Evolutionary conservation across 2,888 invertebrate genomes (phyloP), one percentile per base, ranked within the genome.

Genomic region (Ctena decussata): DNA sequence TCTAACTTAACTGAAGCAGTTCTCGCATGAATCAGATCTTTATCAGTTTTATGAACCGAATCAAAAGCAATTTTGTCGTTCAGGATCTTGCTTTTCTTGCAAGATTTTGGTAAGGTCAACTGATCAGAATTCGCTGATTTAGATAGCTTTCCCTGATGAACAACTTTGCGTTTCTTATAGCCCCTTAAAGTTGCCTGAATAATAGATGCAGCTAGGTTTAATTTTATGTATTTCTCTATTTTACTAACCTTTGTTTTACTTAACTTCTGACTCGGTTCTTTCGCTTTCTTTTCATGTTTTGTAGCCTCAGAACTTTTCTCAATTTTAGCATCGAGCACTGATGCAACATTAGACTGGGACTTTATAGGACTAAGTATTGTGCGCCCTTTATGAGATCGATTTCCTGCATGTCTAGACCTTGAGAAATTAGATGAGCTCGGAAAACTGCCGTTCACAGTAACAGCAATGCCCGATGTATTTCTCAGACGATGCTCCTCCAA

Each of bases 1-100:
- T 88, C 88, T 5, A 84, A 21, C 60, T 88, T 88, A n/a, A 88
- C 84, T 41, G 85, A 84, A 41, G 88, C 80, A 39, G 88, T 88
- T 60, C 82, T 27, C 0, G 69, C 2, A 44, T 41, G 41, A 35
- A 44, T 70, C 0, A 30, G 18, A 3, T 32, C 46, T 60, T 60
- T 76, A n/a, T 39, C 41, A 24, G 35, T 65, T 41, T 32, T 35
- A 24, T 65, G 69, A 8, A 46, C 49, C n/a, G 30, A 65, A n/a
- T 24, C 44, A 15, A 46, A 41, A 35, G 30, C 32, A 6, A 24
- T 2, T 30, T 41, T 72, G 8, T 3, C 46, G 44, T 41, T 44
- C 5, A 11, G 21, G 5, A 8, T 72, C 24, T 11, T 27, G 41
- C 0, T 27, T 21, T 6, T 6, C 18, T 24, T 8, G 30, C 27